These are phyloP conservation scores for Platynereis dumerilii DNA, from an alignment of 2,888 invertebrate species.

Conservation along the genomic window DNA sequence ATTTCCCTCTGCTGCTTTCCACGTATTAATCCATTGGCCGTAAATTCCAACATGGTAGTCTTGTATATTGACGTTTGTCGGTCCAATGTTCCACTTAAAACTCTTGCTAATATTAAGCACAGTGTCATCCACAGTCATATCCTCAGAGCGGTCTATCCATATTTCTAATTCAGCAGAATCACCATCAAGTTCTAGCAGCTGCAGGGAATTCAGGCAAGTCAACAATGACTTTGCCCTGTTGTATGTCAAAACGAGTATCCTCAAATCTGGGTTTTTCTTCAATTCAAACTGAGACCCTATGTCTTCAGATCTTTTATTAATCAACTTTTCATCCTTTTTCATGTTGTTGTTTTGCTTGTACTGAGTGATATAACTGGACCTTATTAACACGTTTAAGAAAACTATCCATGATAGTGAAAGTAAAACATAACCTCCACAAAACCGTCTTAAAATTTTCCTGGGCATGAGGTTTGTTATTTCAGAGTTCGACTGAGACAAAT, in stretches of 20 bases:
- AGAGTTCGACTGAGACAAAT: too few species aligned
- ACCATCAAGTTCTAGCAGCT: slow-evolving; percentile 33
- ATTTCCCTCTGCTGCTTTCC: slow-evolving; percentile 40
- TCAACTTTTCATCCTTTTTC: too few species aligned
- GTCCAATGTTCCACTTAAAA: slow-evolving; percentile 38
- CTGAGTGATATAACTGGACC: too few species aligned
- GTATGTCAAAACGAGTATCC: slow-evolving; percentile 31
- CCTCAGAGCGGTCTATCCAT: slow-evolving; percentile 37
- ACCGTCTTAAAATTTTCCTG: too few species aligned
- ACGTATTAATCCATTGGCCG: slow-evolving; percentile 45
- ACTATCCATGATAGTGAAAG: too few species aligned
- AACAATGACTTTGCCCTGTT: slow-evolving; percentile 32
- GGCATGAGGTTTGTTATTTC: too few species aligned
- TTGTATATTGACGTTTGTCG: slow-evolving; percentile 34
- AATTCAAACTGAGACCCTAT: too few species aligned
- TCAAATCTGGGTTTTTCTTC: too few species aligned
- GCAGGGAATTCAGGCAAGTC: slow-evolving; percentile 32
- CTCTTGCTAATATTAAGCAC: slow-evolving; percentile 28
- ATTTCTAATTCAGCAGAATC: slow-evolving; percentile 35
- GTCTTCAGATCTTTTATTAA: too few species aligned
- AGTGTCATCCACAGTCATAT: slow-evolving; percentile 28
- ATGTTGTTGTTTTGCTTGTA: too few species aligned
- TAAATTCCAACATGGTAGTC: slow-evolving; percentile 38
- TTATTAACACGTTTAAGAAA: too few species aligned
- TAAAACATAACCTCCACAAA: too few species aligned